Evolutionary conservation across 2,113 vertebrate genomes (phyloP).

Genomic region (Etia nguti): DNA sequence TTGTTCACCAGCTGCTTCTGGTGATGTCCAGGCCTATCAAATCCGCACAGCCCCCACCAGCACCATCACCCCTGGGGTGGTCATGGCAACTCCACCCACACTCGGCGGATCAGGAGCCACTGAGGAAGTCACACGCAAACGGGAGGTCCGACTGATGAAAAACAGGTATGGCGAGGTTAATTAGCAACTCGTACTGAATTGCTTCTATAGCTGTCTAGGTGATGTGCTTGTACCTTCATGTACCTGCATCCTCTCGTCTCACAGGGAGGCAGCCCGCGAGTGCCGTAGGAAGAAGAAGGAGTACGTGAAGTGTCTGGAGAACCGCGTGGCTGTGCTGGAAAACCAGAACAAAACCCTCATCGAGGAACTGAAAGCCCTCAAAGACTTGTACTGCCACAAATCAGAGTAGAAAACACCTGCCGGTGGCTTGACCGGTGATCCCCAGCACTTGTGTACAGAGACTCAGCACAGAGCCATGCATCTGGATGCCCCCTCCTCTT

Average conservation of each 20-base stretch:
- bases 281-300: slow-evolving; percentile 99
- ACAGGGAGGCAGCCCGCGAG: slow-evolving; percentile 95
- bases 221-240: neutral
- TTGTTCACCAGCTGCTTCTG: slow-evolving; percentile 81
- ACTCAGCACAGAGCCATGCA: slow-evolving; percentile 76
- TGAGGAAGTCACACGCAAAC: slow-evolving; percentile 92
- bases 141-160: slow-evolving; percentile 98
- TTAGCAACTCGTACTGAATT: neutral
- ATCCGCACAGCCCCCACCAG: slow-evolving; percentile 91
- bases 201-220: neutral
- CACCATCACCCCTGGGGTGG: slow-evolving; percentile 90
- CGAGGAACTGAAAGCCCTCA: slow-evolving; percentile 99
- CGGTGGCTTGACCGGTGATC: slow-evolving; percentile 17
- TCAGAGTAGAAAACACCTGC: slow-evolving; percentile 84
- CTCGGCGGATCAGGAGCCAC: slow-evolving; percentile 81
- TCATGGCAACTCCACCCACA: slow-evolving; percentile 91
- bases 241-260: neutral
- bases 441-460: slow-evolving; percentile 73
- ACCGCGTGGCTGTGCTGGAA: slow-evolving; percentile 97
- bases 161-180: slow-evolving; percentile 80
- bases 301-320: slow-evolving; percentile 99
- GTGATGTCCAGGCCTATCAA: slow-evolving; percentile 97
- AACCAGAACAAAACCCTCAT: slow-evolving; percentile 99
- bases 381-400: slow-evolving; percentile 99
- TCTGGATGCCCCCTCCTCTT: slow-evolving; percentile 74